Evolutionary conservation across 2,113 vertebrate species (phyloP), one percentile per base, ranked within the genome.

Genomic region (Rhagologus leucostigma): DNA sequence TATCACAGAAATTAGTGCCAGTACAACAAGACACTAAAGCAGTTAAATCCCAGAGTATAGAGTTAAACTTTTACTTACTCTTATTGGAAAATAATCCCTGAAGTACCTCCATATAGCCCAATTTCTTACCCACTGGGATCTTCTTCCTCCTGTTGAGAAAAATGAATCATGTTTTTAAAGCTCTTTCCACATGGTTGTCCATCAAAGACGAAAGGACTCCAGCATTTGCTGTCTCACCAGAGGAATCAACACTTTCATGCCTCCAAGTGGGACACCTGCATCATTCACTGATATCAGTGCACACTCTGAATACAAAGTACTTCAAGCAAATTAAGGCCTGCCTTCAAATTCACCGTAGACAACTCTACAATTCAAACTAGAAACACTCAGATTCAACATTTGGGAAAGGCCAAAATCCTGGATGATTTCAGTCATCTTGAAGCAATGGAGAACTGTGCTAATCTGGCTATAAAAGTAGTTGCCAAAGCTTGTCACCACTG

Each of bases 41-140:
- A 74, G 16, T 35, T 16, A 85, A 70, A 47, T 35, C 29, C 10
- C 62, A 67, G 11, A 3, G 3, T 29, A 30, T 0, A 16, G 18
- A 52, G 15, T 56, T 37, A 27, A 74, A 73, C 7, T 78, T 46
- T 30, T 75, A 98, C 98, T 98, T 97, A 99, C 99, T 97, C 98
- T 98, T 93, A 99, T 97, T 37, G 99, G 99, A 88, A 99, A 99
- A 96, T 99, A 99, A 95, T 99, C 99, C 94, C 99, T 97, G 97
- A 99, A 99, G 96, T 99, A 99, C 3, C 98, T 98, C 99, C 99
- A 99, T 56, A 99, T 96, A 13, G 99, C 98, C 99, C 99, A 99
- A 97, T 95, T 99, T 81, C 99, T 98, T 87, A 99, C 99, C 99
- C 99, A 99, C 2, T 98, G 96, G 1, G 99, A 99, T 90, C 99